These are phyloP conservation scores for Lates calcarifer DNA, from an alignment of 2,113 vertebrate genomes.

Conservation along the genomic window DNA sequence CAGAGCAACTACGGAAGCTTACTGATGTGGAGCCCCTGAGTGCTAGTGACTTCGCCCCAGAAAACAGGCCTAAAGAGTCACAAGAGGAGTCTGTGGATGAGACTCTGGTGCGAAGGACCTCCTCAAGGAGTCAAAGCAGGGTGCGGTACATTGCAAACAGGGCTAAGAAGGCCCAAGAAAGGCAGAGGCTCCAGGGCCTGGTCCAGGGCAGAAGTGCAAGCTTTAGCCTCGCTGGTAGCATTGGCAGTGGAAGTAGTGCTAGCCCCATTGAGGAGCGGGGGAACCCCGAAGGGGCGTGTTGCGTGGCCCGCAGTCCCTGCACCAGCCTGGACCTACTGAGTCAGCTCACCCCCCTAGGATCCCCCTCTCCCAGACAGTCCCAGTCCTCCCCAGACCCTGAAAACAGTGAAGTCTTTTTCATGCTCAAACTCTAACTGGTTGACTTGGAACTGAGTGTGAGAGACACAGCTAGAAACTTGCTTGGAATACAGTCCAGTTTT, in stretches of 20 bases:
- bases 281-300: slow-evolving; percentile 93
- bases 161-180: slow-evolving; percentile 92
- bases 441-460: slow-evolving; percentile 56
- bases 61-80: slow-evolving; percentile 57
- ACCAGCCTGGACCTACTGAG: slow-evolving; percentile 79
- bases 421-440: slow-evolving; percentile 84
- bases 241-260: slow-evolving; percentile 43
- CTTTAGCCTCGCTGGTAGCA: slow-evolving; percentile 42
- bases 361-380: slow-evolving; percentile 54
- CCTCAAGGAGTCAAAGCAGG: slow-evolving; percentile 93
- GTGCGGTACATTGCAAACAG: slow-evolving; percentile 94
- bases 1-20: slow-evolving; percentile 89
- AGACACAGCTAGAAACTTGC: slow-evolving; percentile 42
- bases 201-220: slow-evolving; percentile 57
- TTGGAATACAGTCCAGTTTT: slow-evolving; percentile 41
- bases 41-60: slow-evolving; percentile 84
- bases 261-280: slow-evolving; percentile 92
- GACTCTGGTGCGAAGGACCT: slow-evolving; percentile 86
- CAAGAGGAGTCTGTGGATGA: slow-evolving; percentile 68
- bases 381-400: slow-evolving; percentile 70
- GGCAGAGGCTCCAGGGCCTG: slow-evolving; percentile 88
- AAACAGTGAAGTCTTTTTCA: slow-evolving; percentile 85
- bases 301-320: slow-evolving; percentile 84
- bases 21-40: slow-evolving; percentile 88
- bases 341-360: slow-evolving; percentile 70